Conservation (phyloP, 2,888 invertebrate genomes). For the Aplocera efformata region DNA sequence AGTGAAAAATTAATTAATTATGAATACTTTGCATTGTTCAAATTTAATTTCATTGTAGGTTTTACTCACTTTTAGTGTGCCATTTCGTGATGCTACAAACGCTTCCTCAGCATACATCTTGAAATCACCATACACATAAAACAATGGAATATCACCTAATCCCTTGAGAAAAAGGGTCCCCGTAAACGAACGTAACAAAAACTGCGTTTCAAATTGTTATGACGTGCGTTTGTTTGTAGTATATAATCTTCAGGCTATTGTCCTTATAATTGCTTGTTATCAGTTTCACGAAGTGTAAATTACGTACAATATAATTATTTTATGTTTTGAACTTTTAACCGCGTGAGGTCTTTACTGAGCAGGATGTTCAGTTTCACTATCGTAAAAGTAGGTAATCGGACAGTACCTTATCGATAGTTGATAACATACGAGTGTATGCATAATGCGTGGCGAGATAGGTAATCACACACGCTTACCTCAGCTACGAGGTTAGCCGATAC, state of each 20-base stretch:
- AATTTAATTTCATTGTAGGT: not conserved
- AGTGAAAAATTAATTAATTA: no score
- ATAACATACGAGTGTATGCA: slow-evolving; percentile 23
- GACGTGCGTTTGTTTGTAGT: slow-evolving; percentile 4
- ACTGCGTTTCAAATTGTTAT: slow-evolving; percentile 15
- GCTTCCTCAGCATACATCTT: slow-evolving; percentile 64
- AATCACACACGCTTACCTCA: not conserved
- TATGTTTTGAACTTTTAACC: not conserved
- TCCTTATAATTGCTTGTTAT: slow-evolving; percentile 27
- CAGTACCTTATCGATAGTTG: slow-evolving; percentile 23
- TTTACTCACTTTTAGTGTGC: slow-evolving; percentile 49
- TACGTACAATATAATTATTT: slow-evolving; percentile 11
- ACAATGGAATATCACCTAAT: no score
- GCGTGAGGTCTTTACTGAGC: slow-evolving; percentile 3
- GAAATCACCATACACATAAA: not conserved
- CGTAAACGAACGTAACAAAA: no score
- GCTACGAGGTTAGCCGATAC: no score
- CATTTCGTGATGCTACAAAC: slow-evolving; percentile 51
- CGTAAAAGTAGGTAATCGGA: slow-evolving; percentile 15
- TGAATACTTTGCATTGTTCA: no score
- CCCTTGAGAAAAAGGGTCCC: no score
- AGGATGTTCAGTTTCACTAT: slow-evolving; percentile 18
- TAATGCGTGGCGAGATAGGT: slow-evolving; percentile 13
- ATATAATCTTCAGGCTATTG: slow-evolving; percentile 24
- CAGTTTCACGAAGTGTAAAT: slow-evolving; percentile 12